These are phyloP conservation scores for Pelagia noctiluca DNA, from an alignment of 30 jellyfish, hydroid and myxozoan species.

Conservation along the genomic window DNA sequence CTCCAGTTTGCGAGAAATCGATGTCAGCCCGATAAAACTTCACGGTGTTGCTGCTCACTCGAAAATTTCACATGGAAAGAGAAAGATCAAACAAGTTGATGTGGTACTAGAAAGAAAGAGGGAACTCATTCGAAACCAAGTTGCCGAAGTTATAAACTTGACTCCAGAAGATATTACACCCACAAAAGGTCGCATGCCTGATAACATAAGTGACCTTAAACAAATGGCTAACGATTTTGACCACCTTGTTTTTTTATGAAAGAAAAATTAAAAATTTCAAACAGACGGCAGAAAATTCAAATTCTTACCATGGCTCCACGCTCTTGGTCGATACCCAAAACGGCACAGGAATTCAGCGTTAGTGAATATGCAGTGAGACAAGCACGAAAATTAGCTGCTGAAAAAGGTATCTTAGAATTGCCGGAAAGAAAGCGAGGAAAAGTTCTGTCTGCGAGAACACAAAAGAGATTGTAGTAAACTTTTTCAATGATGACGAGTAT, in stretches of 20 bases:
- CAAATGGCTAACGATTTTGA: conserved; percentile 44
- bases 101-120: conserved; percentile 8
- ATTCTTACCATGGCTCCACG: conserved; percentile 57
- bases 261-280: conserved; percentile 12
- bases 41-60: conserved; percentile 40
- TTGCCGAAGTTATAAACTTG: conserved; percentile 29
- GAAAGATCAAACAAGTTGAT: conserved; percentile 64
- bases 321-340: conserved; percentile 58
- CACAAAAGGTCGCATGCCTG: background rate
- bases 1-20: conserved; percentile 16
- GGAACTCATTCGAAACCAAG: background rate
- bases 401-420: conserved; percentile 39
- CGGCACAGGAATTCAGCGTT: conserved; percentile 39
- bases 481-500: conserved; percentile 55
- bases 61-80: no score
- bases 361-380: conserved; percentile 40
- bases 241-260: conserved; percentile 47
- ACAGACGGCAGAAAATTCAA: conserved; percentile 54
- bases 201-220: conserved; percentile 10
- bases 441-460: background rate
- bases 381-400: conserved; percentile 39
- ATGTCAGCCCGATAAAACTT: conserved; percentile 52
- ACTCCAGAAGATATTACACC: conserved; percentile 28
- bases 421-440: conserved; percentile 27
- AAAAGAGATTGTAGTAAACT: conserved; percentile 14